Evolutionary conservation across 1,140 invertebrate species (phyloP), one percentile per base, ranked within the genome.

Genomic region (Triops cancriformis): DNA sequence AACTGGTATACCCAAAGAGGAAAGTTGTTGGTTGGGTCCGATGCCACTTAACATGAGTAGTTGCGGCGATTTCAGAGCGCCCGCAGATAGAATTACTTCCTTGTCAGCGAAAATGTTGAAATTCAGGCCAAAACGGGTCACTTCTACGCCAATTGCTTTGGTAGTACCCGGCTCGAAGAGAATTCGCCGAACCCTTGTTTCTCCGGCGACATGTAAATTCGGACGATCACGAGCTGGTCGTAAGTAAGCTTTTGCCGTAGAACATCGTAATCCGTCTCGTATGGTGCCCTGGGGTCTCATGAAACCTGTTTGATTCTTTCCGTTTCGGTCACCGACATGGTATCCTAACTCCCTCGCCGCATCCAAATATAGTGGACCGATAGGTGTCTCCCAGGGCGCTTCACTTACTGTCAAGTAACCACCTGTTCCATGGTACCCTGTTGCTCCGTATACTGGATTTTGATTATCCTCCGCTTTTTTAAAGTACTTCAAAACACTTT

Each of bases 41-140:
- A 94, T 86, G 11, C 92, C 92, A 26, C 91, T 92, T 5, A 92
- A 83, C 90, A 92, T 90, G 1, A 94, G 83, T 11, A 93, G 81
- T 83, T 92, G 90, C 1, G 91, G 91, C 26, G 90, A 88, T 81
- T 92, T 92, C 43, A 93, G 83, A 12, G 91, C 80, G 10, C 92
- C 92, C 72, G 88, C 88, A 76, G 89, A 90, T 28, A 93, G 77
- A 79, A 93, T 92, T 1, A 94, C 89, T 85, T 94, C 92, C 82
- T 90, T 92, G 14, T 80, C 84, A 1, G 86, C 86, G 23, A 83
- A 83, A 0, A 85, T 87, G 27, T 83, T 85, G 73, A 87, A 84
- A 7, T 79, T 84, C 79, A 78, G 80, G 26, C 81, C 83, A 23
- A 85, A 81, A n/a, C 80, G 84, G 76, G 83, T 83, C 80, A 88